Base-by-base conservation (phyloP, 2,888 invertebrate genomes). In the Lutraria lutraria region DNA sequence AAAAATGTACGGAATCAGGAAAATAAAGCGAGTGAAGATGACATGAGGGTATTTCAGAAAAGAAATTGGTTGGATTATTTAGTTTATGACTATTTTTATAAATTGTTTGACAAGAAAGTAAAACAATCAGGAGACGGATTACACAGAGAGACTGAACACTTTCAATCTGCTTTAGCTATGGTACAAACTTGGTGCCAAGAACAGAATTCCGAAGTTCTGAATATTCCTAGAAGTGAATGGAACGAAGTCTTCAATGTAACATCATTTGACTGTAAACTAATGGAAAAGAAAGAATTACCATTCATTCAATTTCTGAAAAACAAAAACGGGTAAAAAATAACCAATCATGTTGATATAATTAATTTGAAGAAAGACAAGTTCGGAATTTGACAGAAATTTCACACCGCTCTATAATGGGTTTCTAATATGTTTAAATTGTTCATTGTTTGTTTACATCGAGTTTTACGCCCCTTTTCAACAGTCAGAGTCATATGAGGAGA, bases 221-320 rank as follows among this genome's bases (percentile, higher is more conserved):
- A n/a, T n/a, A 52, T 86, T 21, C 31, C 81, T 19, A 25, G 53
- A 34, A 52, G 81, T 19, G 29, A 31, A n/a, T 63, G 72, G 72
- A 86, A 63, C 53, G 52, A 84, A 72, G 54, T 68, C 19, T 89
- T 89, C 60, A 13, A 21, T 0, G 21, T 89, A 8, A 84, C 34
- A 13, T 54, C 76, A 29, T 1, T 21, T 54, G 89, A 89, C 19
- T 89, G 89, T 25, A 54, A 56, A 29, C 54, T 89, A 21, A 81
- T 89, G 86, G 34, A 72, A 21, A 84, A 87, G 72, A 19, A 81
- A 19, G 89, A 89, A 84, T 21, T 84, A 15, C n/a, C 31, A 0
- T 89, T 89, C 29, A 86, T 89, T 10, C 29, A 63, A 1, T 52
- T 80, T 13, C 54, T 89, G 21, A 86, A 86, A 52, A 34, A 31